A percentile compares a stretch with the other conserved stretches of the same genome.
Conservation (phyloP, 30 jellyfish, hydroid and myxozoan species). For the Aurelia coerulea region DNA sequence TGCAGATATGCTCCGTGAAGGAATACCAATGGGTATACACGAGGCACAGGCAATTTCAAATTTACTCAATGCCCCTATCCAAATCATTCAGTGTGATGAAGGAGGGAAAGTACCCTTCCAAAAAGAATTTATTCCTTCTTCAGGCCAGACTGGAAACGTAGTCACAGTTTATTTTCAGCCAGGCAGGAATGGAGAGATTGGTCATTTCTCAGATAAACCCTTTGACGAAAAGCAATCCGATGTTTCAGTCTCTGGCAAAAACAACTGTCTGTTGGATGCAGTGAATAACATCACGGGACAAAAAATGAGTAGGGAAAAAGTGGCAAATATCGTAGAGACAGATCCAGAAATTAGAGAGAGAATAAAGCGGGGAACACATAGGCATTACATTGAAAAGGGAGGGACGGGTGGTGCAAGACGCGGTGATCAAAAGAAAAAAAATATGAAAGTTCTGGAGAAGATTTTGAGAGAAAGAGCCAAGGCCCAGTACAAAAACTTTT, state of each 20-base stretch:
- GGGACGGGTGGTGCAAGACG: slow-evolving; percentile 37
- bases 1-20: slow-evolving; percentile 10
- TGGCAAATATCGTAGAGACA: slow-evolving; percentile 2
- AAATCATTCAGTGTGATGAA: slow-evolving; percentile 3
- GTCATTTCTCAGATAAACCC: slow-evolving; percentile 24
- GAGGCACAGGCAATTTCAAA: slow-evolving; percentile 14
- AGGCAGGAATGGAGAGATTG: background rate
- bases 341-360: background rate
- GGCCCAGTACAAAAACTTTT: background rate
- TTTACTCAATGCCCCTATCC: background rate
- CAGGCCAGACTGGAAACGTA: background rate
- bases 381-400: slow-evolving; percentile 20
- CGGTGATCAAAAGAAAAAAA: background rate
- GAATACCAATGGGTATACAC: slow-evolving; percentile 46
- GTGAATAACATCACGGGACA: background rate
- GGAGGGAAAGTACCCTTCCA: slow-evolving; percentile 8
- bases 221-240: background rate
- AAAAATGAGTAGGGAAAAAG: background rate
- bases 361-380: slow-evolving; percentile 8
- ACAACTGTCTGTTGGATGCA: slow-evolving; percentile 22
- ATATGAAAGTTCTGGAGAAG: background rate
- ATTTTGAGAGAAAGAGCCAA: background rate
- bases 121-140: slow-evolving; percentile 11
- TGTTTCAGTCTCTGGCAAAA: background rate
- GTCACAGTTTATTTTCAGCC: slow-evolving; percentile 3